A percentile compares a stretch with the other conserved stretches of the same genome.
phyloP scores from a whole-genome alignment of 1,140 invertebrate species.

The Dendroctonus valens region DNA sequence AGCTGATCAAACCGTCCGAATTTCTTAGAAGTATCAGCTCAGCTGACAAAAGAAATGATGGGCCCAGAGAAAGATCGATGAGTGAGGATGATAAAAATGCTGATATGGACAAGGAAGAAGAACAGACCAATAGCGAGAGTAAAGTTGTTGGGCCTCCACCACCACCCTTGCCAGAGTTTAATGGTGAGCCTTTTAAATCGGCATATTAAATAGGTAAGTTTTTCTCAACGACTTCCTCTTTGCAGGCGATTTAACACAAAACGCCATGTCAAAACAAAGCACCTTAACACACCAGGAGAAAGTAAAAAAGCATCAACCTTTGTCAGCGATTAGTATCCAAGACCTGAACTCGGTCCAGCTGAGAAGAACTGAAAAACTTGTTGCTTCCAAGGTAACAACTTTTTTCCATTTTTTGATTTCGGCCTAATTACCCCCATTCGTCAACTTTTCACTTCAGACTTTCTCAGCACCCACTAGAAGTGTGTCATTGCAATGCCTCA shows the following conservation, averaged over 20 bases:
- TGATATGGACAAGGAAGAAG: background rate
- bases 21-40: conserved; percentile 79
- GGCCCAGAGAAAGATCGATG: background rate
- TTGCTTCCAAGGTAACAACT: conserved; percentile 53
- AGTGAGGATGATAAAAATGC: background rate
- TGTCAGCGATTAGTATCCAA: conserved; percentile 81
- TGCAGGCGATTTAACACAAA: conserved; percentile 34
- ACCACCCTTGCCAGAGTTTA: conserved; percentile 55
- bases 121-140: background rate
- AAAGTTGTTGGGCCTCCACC: conserved; percentile 53
- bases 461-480: conserved; percentile 74
- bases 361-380: conserved; percentile 70
- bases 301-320: conserved; percentile 61
- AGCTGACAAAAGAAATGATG: conserved; percentile 10
- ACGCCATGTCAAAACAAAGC: conserved; percentile 23
- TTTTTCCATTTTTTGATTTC: conserved; percentile 49
- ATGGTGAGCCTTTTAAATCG: conserved; percentile 29
- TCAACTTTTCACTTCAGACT: conserved; percentile 53
- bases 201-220: background rate
- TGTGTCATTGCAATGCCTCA: conserved; percentile 68
- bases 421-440: conserved; percentile 43
- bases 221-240: background rate
- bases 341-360: conserved; percentile 79
- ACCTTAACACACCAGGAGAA: conserved; percentile 40
- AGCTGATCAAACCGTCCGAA: conserved; percentile 87